Percentiles rank a stretch among this genome's conserved stretches.
phyloP scores from a whole-genome alignment of 2,888 invertebrate species.

The Coelopa pilipes region DNA sequence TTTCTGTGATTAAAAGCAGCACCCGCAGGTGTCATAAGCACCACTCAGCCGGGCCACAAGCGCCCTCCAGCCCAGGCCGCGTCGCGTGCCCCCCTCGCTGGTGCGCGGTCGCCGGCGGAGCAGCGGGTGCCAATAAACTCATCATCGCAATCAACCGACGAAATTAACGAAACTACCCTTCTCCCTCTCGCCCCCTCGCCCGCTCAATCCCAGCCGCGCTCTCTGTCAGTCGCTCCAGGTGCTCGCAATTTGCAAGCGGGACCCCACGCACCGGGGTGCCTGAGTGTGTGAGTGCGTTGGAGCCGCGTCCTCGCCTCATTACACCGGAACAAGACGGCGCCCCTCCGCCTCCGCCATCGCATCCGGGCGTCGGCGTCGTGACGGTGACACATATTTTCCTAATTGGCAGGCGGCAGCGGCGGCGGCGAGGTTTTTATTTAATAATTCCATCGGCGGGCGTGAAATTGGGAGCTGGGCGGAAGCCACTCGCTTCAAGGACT shows the following conservation, averaged over 20 bases:
- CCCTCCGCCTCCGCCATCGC: not conserved
- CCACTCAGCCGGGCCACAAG: conserved; percentile 2
- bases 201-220: not conserved
- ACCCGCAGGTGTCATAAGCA: conserved; percentile 30
- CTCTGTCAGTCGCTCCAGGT: not conserved
- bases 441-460: conserved; percentile 15
- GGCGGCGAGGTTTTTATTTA: conserved; percentile 7
- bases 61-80: not conserved
- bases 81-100: not conserved
- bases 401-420: conserved; percentile 25
- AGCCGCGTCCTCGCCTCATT: not conserved
- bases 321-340: not conserved
- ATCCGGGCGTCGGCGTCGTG: not conserved
- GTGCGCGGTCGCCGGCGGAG: conserved; percentile 38
- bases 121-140: conserved; percentile 46
- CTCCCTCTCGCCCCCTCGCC: not conserved
- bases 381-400: conserved; percentile 35
- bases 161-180: conserved; percentile 37
- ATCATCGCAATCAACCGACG: conserved; percentile 43
- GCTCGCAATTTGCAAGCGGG: conserved; percentile 11
- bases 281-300: not conserved
- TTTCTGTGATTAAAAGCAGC: conserved; percentile 29
- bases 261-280: not conserved
- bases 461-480: conserved; percentile 1
- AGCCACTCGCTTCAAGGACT: not conserved